A percentile compares a stretch with the other conserved stretches of the same genome.
phyloP scores from a whole-genome alignment of 2,888 invertebrate species.

The Abrostola tripartita region DNA sequence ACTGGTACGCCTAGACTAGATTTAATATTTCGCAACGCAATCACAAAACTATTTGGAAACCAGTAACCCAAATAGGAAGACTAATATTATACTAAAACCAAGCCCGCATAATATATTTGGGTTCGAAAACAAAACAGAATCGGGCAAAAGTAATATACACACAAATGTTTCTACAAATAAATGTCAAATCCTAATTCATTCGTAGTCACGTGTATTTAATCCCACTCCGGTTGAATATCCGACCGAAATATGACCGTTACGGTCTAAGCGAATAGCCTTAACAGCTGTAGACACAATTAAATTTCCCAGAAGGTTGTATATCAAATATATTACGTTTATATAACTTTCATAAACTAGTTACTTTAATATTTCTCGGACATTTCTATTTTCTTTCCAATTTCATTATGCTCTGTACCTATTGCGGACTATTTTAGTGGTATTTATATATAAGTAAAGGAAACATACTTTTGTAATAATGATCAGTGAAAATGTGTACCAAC shows the following conservation, averaged over 20 bases:
- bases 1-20: no score
- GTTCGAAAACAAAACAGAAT: constrained; percentile 22
- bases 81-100: neutral
- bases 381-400: no score
- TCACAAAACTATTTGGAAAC: no score
- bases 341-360: neutral
- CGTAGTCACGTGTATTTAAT: constrained; percentile 43
- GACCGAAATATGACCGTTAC: constrained; percentile 26
- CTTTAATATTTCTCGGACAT: no score
- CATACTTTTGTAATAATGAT: constrained; percentile 5
- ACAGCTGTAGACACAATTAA: constrained; percentile 25
- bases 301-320: constrained; percentile 23
- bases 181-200: constrained; percentile 54
- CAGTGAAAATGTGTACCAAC: neutral
- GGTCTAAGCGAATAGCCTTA: constrained; percentile 12
- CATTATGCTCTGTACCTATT: no score
- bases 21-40: no score
- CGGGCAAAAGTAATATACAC: constrained; percentile 22
- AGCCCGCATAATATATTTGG: constrained; percentile 4
- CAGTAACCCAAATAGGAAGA: neutral
- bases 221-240: constrained; percentile 21
- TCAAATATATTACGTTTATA: constrained; percentile 6
- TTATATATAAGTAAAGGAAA: neutral
- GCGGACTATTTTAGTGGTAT: no score
- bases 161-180: constrained; percentile 35